Conservation (phyloP, 1,140 invertebrate genomes). For the Brachionus manjavacas region DNA sequence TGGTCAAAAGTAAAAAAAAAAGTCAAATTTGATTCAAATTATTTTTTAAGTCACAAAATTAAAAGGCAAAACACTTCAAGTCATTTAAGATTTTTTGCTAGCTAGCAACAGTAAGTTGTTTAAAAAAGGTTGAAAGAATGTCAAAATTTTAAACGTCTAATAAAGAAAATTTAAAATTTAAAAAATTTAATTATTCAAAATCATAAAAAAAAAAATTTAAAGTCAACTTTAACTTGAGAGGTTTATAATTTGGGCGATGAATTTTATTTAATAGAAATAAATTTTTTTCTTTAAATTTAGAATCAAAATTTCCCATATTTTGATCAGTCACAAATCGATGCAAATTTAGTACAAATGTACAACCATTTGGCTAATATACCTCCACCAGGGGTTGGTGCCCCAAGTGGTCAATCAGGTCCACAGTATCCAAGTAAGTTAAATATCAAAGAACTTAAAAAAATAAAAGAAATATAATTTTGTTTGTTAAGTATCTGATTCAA, state of each 20-base stretch:
- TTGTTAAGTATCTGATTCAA: slow-evolving; percentile 5
- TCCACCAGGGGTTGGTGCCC: slow-evolving; percentile 8
- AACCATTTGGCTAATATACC: slow-evolving; percentile 28
- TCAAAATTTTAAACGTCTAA: too few relatives aligned
- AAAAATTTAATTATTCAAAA: too few relatives aligned
- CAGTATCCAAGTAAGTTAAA: neutral
- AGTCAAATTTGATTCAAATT: too few relatives aligned
- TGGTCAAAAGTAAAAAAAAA: too few relatives aligned
- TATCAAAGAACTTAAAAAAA: neutral
- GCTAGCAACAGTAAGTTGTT: too few relatives aligned
- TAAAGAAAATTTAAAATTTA: too few relatives aligned
- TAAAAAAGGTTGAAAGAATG: too few relatives aligned
- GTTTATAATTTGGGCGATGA: neutral
- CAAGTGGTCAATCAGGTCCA: neutral
- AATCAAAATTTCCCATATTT: slow-evolving; percentile 42
- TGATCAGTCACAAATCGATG: slow-evolving; percentile 31
- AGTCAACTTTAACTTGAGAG: too few relatives aligned
- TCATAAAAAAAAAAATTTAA: too few relatives aligned
- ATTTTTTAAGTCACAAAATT: too few relatives aligned
- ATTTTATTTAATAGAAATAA: neutral
- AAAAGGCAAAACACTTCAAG: too few relatives aligned
- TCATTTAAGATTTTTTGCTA: too few relatives aligned
- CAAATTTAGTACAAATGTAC: slow-evolving; percentile 37
- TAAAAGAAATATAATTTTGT: neutral
- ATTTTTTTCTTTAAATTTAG: neutral